Evolutionary conservation across 2,797 vertebrate species (phyloP), one percentile per base, ranked within the genome.

Genomic region (Lutjanus argentimaculatus): DNA sequence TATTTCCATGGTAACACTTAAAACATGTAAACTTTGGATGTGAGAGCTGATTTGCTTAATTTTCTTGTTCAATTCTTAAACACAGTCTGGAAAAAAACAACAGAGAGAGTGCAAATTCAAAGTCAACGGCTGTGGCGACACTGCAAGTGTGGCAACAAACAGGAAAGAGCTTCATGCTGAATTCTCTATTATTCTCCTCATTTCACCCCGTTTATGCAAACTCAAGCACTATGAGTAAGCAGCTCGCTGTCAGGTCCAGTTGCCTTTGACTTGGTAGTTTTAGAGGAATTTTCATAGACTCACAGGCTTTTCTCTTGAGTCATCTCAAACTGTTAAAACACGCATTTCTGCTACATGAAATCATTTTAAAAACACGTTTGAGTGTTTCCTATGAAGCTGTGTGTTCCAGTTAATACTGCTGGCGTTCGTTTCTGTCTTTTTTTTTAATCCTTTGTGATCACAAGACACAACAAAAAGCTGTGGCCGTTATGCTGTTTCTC

Each of bases 141-240:
- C 30, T 43, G 46, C 11, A 2, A 64, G 40, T 73, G 80, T 53
- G 57, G 56, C 52, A 82, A 83, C 86, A 90, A 91, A 92, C 89
- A 93, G 92, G 90, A 94, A 93, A 90, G 46, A 79, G 80, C 67
- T 82, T 86, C 83, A 87, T 86, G 83, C 85, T 86, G 83, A 82
- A 75, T 73, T 83, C 46, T 75, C 53, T 55, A 43, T 69, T 72
- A 82, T 83, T 82, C 25, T 66, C 56, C 19, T 53, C 13, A 56
- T 85, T 72, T 78, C 56, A 46, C 17, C 7, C 12, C 8, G 7
- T 83, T 57, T 11, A 48, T 80, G 79, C 71, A 73, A 74, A 85
- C 52, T 79, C 42, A 65, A 66, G 72, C 80, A 77, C 40, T 16
- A 53, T 75, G 67, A 88, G 58, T 72, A 53, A 75, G 76, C 68